A percentile compares a stretch with the other conserved stretches of the same genome.
Evolutionary conservation across 2,888 invertebrate genomes (phyloP).

Genomic region (Leptodirus hochenwartii): DNA sequence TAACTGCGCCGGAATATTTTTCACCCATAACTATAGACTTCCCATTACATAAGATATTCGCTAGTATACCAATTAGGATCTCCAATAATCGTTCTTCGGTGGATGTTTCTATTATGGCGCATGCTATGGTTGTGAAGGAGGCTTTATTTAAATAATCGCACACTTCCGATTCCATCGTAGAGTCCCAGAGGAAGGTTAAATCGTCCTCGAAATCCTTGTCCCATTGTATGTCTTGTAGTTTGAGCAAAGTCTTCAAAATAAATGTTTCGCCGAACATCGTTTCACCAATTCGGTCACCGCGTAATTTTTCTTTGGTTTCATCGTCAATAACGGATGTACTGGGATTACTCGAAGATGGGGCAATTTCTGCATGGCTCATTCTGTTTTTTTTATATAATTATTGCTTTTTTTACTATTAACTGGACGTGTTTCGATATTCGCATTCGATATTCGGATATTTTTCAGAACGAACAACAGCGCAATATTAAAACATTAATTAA

Average conservation of each 20-base stretch:
- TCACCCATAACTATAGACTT: conserved; percentile 36
- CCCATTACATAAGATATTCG: conserved; percentile 50
- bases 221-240: conserved; percentile 38
- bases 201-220: conserved; percentile 49
- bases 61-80: conserved; percentile 67
- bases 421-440: too few species aligned
- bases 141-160: conserved; percentile 48
- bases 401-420: too few species aligned
- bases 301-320: conserved; percentile 30
- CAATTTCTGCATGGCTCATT: too few species aligned
- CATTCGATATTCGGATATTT: too few species aligned
- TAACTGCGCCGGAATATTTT: conserved; percentile 33
- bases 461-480: too few species aligned
- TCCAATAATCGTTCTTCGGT: conserved; percentile 50
- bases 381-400: too few species aligned
- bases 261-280: conserved; percentile 65
- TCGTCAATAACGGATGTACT: conserved; percentile 20
- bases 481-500: too few species aligned
- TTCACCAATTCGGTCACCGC: conserved; percentile 63
- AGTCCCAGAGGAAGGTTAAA: conserved; percentile 67
- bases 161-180: conserved; percentile 64
- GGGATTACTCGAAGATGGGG: conserved; percentile 13
- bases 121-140: conserved; percentile 45
- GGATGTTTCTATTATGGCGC: conserved; percentile 34
- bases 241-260: conserved; percentile 47